Conservation (phyloP, 2,113 vertebrate genomes). For the Picathartes gymnocephalus region DNA sequence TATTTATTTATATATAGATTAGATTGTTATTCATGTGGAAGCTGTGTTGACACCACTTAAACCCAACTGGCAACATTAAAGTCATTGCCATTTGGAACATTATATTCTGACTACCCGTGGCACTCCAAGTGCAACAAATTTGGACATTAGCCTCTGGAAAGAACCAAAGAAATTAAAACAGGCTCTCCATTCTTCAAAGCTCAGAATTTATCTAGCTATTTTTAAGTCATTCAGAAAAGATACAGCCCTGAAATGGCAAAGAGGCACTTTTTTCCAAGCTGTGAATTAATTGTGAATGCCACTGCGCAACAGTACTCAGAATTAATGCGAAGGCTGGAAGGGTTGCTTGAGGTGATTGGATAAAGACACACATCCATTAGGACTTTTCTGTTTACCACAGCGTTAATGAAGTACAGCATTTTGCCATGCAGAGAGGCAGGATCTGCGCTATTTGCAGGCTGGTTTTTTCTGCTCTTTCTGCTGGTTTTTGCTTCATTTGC, state of each 20-base stretch:
- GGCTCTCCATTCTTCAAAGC: background rate
- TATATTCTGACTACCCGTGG: background rate
- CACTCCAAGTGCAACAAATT: background rate
- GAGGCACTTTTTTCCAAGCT: conserved; percentile 4
- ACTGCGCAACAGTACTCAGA: background rate
- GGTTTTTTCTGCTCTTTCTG: background rate
- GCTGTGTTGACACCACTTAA: background rate
- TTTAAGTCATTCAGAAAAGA: conserved; percentile 11
- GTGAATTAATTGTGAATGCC: conserved; percentile 22
- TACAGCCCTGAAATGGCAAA: conserved; percentile 1
- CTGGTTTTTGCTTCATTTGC: background rate
- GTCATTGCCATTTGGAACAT: background rate
- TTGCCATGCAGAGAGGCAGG: background rate
- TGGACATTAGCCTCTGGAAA: background rate
- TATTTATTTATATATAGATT: background rate
- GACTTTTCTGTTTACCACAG: background rate
- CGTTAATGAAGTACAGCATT: conserved; percentile 27
- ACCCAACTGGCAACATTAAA: background rate
- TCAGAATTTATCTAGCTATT: background rate
- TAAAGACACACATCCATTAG: background rate
- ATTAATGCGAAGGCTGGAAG: background rate
- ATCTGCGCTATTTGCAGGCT: background rate
- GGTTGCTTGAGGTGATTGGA: background rate
- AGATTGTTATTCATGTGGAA: background rate
- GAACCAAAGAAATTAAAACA: background rate